A percentile compares a stretch with the other conserved stretches of the same genome.
These are phyloP conservation scores for Onychomys arenicola DNA, from an alignment of 2,797 vertebrate genomes.

Conservation along the genomic window DNA sequence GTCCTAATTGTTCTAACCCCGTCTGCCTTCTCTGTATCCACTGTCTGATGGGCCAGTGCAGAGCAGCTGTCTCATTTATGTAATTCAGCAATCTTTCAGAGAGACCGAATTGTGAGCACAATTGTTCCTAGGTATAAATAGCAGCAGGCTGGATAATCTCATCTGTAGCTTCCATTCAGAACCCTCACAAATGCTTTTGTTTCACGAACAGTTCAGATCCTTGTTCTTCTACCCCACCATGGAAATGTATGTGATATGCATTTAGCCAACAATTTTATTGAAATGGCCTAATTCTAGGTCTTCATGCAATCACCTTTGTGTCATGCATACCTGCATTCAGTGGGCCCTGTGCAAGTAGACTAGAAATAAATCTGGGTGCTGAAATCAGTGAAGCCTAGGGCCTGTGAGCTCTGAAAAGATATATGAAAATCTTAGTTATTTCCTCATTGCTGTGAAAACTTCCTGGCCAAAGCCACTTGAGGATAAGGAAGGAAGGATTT, in stretches of 20 bases:
- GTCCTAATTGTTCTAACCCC: conserved; percentile 5
- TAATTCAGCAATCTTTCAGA: conserved; percentile 69
- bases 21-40: conserved; percentile 56
- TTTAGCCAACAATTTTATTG: conserved; percentile 5
- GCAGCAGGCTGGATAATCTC: conserved; percentile 59
- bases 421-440: background rate
- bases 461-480: background rate
- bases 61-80: conserved; percentile 28
- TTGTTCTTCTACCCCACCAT: background rate
- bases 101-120: conserved; percentile 50
- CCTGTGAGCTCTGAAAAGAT: background rate
- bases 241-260: conserved; percentile 14
- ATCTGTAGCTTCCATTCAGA: conserved; percentile 59
- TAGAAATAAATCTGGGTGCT: background rate
- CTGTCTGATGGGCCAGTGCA: background rate
- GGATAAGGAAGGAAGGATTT: background rate
- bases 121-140: conserved; percentile 69
- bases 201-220: background rate
- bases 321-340: background rate
- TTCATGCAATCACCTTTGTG: background rate
- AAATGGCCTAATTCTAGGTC: background rate
- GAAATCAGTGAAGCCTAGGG: background rate
- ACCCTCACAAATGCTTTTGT: conserved; percentile 32
- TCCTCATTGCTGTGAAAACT: background rate
- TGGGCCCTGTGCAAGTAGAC: background rate